Base-by-base conservation (phyloP, 2,797 vertebrate species). In the Melanogrammus aeglefinus region DNA sequence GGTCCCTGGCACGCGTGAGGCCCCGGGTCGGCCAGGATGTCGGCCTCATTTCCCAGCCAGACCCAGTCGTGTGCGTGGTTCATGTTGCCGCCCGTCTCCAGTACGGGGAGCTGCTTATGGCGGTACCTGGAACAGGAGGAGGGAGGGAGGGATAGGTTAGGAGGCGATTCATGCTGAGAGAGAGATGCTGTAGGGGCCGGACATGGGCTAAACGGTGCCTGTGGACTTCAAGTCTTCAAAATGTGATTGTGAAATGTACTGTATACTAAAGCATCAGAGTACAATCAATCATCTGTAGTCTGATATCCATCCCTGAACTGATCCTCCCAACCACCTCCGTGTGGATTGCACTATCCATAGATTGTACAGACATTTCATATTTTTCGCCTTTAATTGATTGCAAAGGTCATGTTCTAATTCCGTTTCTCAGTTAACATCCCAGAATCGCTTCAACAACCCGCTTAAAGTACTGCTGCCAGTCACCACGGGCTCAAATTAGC, bases 21-120 rank as follows among this genome's bases (percentile, higher is more conserved):
- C 85, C 94, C 95, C 84, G 63, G 63, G 63, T 96, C 96, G 69
- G 96, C 96, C 86, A 98, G 82, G 13, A 98, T 94, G 81, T 98
- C 97, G 0, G 96, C 95, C 87, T 97, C 96, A 0, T 97, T 97
- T 77, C 96, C 96, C 1, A 99, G 96, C 97, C 97, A 98, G 79
- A 99, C 97, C 97, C 97, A 99, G 84, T 99, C 98, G 1, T 99
- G 98, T 79, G 97, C 97, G 75, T 99, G 98, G 82, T 98, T 98
- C 89, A 97, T 95, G 91, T 95, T 97, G 85, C 96, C 92, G 16
- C 91, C 96, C 70, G 97, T 96, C 86, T 99, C 96, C 0, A 96
- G 94, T 78, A 96, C 96, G 0, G 97, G 95, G 4, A 97, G 95
- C 83, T 97, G 96, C 91, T 99, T 99, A 94, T 99, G 97, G 78